Evolutionary conservation across 2,888 invertebrate genomes (phyloP).

Genomic region (Tetropium fuscum): DNA sequence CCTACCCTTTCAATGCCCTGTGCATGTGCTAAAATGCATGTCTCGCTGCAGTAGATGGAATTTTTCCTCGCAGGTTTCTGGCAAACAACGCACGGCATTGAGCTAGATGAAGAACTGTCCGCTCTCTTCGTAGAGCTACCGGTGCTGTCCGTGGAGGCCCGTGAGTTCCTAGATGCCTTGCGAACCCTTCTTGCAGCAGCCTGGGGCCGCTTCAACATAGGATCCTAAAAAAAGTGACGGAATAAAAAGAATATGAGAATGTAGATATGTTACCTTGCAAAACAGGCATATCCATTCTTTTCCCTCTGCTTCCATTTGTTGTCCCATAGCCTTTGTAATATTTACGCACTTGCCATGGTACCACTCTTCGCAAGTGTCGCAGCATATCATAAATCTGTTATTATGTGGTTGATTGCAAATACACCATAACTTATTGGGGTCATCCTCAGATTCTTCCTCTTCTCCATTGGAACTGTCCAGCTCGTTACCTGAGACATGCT

Average conservation of each 20-base stretch:
- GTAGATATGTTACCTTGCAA: slow-evolving; percentile 76
- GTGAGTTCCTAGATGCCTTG: slow-evolving; percentile 60
- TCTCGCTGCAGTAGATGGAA: slow-evolving; percentile 90
- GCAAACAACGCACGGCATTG: slow-evolving; percentile 78
- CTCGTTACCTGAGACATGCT: slow-evolving; percentile 63
- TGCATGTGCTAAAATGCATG: slow-evolving; percentile 88
- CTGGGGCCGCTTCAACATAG: slow-evolving; percentile 58
- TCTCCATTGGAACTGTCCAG: slow-evolving; percentile 67
- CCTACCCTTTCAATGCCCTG: slow-evolving; percentile 72
- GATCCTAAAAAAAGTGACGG: slow-evolving; percentile 50
- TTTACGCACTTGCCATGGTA: slow-evolving; percentile 98
- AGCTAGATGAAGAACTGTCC: slow-evolving; percentile 30
- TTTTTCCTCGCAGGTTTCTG: slow-evolving; percentile 80
- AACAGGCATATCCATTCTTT: slow-evolving; percentile 92
- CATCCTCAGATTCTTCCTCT: slow-evolving; percentile 87
- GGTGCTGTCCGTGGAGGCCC: slow-evolving; percentile 59
- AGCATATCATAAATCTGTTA: slow-evolving; percentile 97
- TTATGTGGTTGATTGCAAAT: slow-evolving; percentile 96
- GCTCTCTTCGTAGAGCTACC: slow-evolving; percentile 48
- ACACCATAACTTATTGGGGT: slow-evolving; percentile 94
- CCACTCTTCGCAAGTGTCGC: slow-evolving; percentile 97
- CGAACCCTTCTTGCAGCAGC: slow-evolving; percentile 62
- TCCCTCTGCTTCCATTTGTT: slow-evolving; percentile 91
- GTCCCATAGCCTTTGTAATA: slow-evolving; percentile 90
- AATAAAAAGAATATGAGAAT: too few relatives aligned